Evolutionary conservation across 2,888 invertebrate species (phyloP), one percentile per base, ranked within the genome.

Genomic region (Nymphalis c-album): DNA sequence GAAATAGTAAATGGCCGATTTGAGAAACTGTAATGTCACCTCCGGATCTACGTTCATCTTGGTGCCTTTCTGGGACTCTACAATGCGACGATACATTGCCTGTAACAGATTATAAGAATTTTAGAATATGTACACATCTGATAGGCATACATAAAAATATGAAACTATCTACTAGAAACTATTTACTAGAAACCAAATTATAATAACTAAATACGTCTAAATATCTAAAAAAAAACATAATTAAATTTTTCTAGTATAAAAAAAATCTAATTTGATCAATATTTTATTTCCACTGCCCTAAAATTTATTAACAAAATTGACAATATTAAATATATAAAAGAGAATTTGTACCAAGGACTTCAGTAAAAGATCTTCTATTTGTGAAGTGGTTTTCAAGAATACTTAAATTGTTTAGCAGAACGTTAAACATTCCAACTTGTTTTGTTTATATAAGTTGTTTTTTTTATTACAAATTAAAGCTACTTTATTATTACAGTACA

Each of bases 1-100:
- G 87, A 97, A 98, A 85, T 98, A 98, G 86, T 97, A 98, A 79
- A 98, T 95, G 64, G 98, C 98, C 71, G 98, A 98, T 89, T 97
- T 98, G 72, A 98, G 94, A 91, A 98, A 98, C 87, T 97, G 97
- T 80, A 98, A 92, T 22, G 97, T 97, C 74, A 98, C 96, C 88
- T 97, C 97, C n/a, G 98, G 97, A 90, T 98, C 97, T 67, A 96
- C 95, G 76, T 94, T 94, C 75, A 94, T 94, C 85, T 95, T 95
- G 83, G 90, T 94, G 74, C 92, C 92, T 82, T 94, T 95, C 86
- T 95, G 95, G 74, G 96, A 95, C 86, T 96, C 96, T 85, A 96
- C 93, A 80, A 97, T 93, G 83, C 96, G 95, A 80, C 96, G 95
- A 86, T 97, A 97, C 95, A 97, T 96, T 79, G 96, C 96, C 97